A percentile compares a stretch with the other conserved stretches of the same genome.
Evolutionary conservation across 2,888 invertebrate species (phyloP).

Genomic region (Xestia sexstrigata): DNA sequence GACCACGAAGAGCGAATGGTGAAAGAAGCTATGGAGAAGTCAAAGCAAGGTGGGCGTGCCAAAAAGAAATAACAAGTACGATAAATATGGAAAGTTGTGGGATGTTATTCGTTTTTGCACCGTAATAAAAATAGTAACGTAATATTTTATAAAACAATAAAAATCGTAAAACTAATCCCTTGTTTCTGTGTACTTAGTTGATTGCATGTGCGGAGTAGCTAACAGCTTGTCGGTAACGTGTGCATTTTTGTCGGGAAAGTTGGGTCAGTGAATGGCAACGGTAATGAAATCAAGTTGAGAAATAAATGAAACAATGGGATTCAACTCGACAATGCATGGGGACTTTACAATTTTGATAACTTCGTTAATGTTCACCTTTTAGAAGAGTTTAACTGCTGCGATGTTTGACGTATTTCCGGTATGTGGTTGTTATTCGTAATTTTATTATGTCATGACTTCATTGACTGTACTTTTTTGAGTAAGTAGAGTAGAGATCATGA

Average conservation of each 20-base stretch:
- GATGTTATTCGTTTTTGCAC: conserved; percentile 58
- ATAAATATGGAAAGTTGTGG: conserved; percentile 60
- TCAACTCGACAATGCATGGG: conserved; percentile 49
- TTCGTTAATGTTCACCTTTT: conserved; percentile 13
- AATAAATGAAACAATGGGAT: conserved; percentile 44
- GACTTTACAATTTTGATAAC: conserved; percentile 17
- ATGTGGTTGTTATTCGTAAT: conserved; percentile 39
- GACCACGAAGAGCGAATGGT: conserved; percentile 93
- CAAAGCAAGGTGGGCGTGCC: conserved; percentile 90
- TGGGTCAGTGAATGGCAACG: conserved; percentile 64
- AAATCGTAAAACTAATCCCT: conserved; percentile 75
- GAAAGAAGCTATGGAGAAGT: conserved; percentile 93
- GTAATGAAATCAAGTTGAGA: conserved; percentile 49
- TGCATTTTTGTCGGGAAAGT: conserved; percentile 68
- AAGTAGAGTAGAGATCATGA: conserved; percentile 28
- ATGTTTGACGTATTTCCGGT: conserved; percentile 43
- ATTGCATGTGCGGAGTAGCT: conserved; percentile 62
- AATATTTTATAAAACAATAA: conserved; percentile 72
- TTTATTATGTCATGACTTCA: conserved; percentile 37
- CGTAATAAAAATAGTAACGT: conserved; percentile 71
- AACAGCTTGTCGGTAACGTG: conserved; percentile 55
- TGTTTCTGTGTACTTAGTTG: conserved; percentile 66
- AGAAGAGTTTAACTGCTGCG: conserved; percentile 29
- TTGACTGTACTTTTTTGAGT: conserved; percentile 55
- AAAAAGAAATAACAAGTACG: conserved; percentile 78